Evolutionary conservation across 2,113 vertebrate species (phyloP), one percentile per base, ranked within the genome.

Genomic region (Nanorana parkeri): DNA sequence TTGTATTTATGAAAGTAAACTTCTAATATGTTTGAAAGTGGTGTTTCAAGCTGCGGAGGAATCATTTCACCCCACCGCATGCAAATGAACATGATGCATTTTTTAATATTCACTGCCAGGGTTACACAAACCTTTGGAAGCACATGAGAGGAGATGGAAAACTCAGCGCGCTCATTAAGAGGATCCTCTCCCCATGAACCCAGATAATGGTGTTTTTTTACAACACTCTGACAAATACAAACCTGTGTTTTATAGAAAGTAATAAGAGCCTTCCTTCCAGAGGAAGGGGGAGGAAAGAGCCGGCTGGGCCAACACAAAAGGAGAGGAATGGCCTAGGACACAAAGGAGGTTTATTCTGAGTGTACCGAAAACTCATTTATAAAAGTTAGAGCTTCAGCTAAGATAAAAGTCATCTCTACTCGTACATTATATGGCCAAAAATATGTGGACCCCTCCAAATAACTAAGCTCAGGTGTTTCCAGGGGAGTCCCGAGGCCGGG

Each of bases 1-100:
- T 47, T 58, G 69, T 69, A 80, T 80, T 73, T 81, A 72, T 73
- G 47, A 74, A 56, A 66, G 58, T 55, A 74, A 65, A 81, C 69
- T 81, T 64, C 36, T 72, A 80, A 80, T 72, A 47, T 19, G 17
- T 69, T 54, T 63, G 52, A 69, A 63, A 72, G 41, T 32, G 5
- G 7, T 24, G 41, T 36, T 74, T 81, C 68, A 54, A 17, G 68
- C 79, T 74, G 79, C 10, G 79, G 68, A 66, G 29, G 68, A 56
- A 74, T 73, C 32, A 81, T 65, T 36, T 19, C 21, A 17, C 68
- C 68, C 79, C 16, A 55, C 60, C 28, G 36, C 47, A 81, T 81
- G 60, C 79, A 81, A 73, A 81, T 81, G 60, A 56, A 65, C 58
- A 65, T 54, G 26, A 54, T 65, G 79, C 51, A 78, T 67, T 21